Conservation (phyloP, 2,888 invertebrate genomes). For the Drosophila rubida region DNA sequence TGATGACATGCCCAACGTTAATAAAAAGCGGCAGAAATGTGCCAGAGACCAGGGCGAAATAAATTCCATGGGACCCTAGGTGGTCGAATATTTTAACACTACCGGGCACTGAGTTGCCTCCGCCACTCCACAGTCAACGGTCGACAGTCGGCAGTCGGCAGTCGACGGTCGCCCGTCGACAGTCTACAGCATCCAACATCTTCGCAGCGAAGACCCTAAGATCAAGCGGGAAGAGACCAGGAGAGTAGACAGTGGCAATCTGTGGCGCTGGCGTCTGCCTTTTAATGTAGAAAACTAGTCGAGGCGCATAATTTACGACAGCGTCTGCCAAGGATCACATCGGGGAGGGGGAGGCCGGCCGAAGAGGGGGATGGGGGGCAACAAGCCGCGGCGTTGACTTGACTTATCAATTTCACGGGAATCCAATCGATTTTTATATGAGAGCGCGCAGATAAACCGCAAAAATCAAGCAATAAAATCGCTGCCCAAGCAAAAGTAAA, state of each 20-base stretch:
- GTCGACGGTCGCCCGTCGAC: conserved; percentile 16
- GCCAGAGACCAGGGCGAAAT: conserved; percentile 64
- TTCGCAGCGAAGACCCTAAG: conserved; percentile 7
- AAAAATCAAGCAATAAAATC: conserved; percentile 81
- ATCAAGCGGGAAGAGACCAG: background rate
- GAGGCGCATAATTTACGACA: conserved; percentile 81
- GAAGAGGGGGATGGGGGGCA: background rate
- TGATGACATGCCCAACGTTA: conserved; percentile 78
- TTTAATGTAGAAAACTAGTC: conserved; percentile 83
- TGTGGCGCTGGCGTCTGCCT: conserved; percentile 81
- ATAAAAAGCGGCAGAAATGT: conserved; percentile 82
- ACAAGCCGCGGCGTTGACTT: conserved; percentile 71
- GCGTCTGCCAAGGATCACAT: conserved; percentile 48
- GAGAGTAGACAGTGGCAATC: conserved; percentile 65
- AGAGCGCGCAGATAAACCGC: conserved; percentile 81
- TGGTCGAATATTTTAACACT: conserved; percentile 82
- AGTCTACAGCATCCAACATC: conserved; percentile 10
- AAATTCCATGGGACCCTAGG: conserved; percentile 80
- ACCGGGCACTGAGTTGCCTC: conserved; percentile 64
- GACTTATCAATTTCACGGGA: conserved; percentile 83
- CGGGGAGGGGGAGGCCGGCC: background rate
- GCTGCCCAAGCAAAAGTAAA: conserved; percentile 50
- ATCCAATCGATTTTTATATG: conserved; percentile 83
- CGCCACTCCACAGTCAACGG: background rate
- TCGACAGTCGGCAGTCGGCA: background rate